These are phyloP conservation scores for Conus ventricosus DNA, from an alignment of 1,140 invertebrate species.

Conservation along the genomic window DNA sequence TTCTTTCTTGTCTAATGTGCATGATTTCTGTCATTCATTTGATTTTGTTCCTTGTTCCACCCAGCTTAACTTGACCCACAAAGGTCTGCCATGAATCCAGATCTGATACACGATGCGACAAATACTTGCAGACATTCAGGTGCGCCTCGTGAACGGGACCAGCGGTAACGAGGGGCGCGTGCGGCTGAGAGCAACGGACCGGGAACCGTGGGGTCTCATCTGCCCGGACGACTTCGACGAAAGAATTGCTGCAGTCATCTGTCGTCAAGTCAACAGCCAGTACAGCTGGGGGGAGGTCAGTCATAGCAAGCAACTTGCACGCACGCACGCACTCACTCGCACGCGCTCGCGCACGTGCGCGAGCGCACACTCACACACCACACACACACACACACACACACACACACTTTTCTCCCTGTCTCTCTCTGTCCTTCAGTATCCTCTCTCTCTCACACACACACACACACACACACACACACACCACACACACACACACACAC, in stretches of 20 bases:
- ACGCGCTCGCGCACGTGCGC: too few species aligned
- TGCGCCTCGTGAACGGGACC: background rate
- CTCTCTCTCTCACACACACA: too few species aligned
- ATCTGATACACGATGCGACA: too few species aligned
- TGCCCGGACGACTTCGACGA: conserved; percentile 60
- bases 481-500: background rate
- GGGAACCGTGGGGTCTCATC: background rate
- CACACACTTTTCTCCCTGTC: too few species aligned
- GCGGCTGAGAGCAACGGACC: background rate
- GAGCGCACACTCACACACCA: background rate
- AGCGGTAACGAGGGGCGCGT: background rate
- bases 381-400: background rate
- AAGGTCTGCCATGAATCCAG: too few species aligned
- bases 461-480: too few species aligned
- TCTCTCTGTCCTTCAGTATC: too few species aligned
- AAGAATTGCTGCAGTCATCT: conserved; percentile 58
- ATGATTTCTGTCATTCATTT: too few species aligned
- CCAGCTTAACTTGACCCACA: too few species aligned
- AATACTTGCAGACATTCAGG: background rate
- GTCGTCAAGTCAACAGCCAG: conserved; percentile 52
- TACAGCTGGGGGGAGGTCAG: background rate
- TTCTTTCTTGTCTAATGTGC: too few species aligned
- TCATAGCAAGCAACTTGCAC: background rate
- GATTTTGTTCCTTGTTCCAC: too few species aligned
- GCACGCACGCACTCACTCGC: background rate